phyloP scores from a whole-genome alignment of 1,140 invertebrate genomes.

The Chrysomallon squamiferum region DNA sequence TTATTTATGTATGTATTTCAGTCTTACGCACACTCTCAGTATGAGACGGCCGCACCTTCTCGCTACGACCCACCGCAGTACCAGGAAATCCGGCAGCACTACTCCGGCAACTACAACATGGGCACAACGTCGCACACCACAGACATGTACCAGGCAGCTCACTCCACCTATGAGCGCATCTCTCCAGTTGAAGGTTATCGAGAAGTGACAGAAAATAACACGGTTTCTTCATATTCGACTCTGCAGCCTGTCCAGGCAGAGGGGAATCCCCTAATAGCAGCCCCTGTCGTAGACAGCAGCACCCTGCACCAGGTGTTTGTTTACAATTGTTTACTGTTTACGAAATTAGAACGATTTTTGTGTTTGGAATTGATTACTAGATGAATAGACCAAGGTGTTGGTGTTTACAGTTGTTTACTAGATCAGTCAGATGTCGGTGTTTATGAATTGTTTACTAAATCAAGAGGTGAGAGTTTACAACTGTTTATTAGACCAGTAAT shows the following conservation, averaged over 20 bases:
- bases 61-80: too few species aligned
- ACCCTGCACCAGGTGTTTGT: conserved; percentile 32
- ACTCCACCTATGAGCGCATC: conserved; percentile 41
- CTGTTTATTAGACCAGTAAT: too few species aligned
- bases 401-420: too few species aligned
- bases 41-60: too few species aligned
- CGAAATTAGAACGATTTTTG: too few species aligned
- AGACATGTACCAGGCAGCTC: conserved; percentile 36
- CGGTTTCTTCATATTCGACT: conserved; percentile 36
- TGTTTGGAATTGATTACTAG: too few species aligned
- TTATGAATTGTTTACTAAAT: too few species aligned
- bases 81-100: neutral
- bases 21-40: too few species aligned
- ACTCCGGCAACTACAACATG: conserved; percentile 7
- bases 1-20: too few species aligned
- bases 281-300: conserved; percentile 42
- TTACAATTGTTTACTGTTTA: neutral
- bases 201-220: conserved; percentile 37
- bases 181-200: conserved; percentile 35
- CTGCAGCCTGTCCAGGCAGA: conserved; percentile 18
- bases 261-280: conserved; percentile 31
- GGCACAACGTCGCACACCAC: conserved; percentile 1
- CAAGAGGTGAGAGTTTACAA: too few species aligned
- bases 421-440: too few species aligned
- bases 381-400: too few species aligned